phyloP scores from a whole-genome alignment of 2,113 vertebrate genomes.

The Sylvilagus bachmani region DNA sequence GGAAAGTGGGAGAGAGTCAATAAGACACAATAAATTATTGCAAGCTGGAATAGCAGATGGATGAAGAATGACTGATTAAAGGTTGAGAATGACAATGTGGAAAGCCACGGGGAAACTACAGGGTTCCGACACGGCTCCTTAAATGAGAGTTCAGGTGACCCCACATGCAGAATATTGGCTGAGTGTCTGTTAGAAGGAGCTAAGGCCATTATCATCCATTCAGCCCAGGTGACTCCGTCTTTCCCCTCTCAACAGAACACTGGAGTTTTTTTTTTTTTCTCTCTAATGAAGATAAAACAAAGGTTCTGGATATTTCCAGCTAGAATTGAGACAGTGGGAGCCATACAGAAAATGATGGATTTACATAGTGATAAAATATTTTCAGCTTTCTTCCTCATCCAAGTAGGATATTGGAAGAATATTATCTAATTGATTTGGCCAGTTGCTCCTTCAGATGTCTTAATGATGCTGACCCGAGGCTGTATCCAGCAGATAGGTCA shows the following conservation, averaged over 20 bases:
- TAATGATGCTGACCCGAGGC: background rate
- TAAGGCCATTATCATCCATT: background rate
- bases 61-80: background rate
- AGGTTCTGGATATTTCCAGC: background rate
- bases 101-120: background rate
- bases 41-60: background rate
- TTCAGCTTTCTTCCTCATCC: background rate
- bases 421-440: background rate
- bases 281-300: background rate
- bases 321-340: background rate
- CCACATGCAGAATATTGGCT: background rate
- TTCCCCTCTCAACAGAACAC: background rate
- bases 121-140: background rate
- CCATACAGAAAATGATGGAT: background rate
- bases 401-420: background rate
- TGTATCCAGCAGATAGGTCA: background rate
- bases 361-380: background rate
- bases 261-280: background rate
- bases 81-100: background rate
- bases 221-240: background rate
- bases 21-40: background rate
- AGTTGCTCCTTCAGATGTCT: background rate
- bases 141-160: background rate
- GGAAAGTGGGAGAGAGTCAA: background rate
- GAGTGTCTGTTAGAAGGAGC: background rate